A percentile compares a stretch with the other conserved stretches of the same genome.
Evolutionary conservation across 35 echinoderm and acorn worm genomes (phyloP).

Genomic region (Lytechinus variegatus): DNA sequence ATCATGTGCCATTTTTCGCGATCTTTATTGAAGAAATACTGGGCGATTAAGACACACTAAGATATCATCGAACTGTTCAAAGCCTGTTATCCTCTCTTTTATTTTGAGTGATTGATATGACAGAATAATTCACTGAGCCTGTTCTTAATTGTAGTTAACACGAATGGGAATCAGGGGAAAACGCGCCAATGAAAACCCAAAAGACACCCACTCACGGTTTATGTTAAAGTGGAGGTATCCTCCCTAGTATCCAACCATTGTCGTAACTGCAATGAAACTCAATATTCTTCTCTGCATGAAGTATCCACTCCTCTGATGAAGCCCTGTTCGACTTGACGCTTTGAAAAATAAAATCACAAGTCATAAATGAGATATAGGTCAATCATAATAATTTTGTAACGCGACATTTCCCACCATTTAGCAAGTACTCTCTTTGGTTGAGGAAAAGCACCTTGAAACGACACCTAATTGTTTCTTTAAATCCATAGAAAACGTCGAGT

Average conservation of each 20-base stretch:
- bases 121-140: background rate
- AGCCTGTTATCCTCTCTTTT: background rate
- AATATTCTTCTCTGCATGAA: background rate
- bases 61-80: background rate
- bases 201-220: background rate
- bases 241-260: background rate
- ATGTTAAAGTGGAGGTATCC: background rate
- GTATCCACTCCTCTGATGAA: background rate
- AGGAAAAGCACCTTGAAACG: conserved; percentile 1
- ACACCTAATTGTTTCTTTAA: background rate
- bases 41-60: background rate
- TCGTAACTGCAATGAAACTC: background rate
- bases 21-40: background rate
- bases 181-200: background rate
- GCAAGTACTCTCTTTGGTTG: background rate
- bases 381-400: background rate
- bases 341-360: background rate
- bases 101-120: background rate
- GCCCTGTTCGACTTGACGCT: background rate
- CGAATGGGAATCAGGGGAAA: background rate
- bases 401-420: conserved; percentile 7
- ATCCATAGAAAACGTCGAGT: background rate
- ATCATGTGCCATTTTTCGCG: background rate
- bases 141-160: background rate
- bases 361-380: conserved; percentile 5